These are phyloP conservation scores for Lordiphosa andalusiaca DNA, from an alignment of 2,888 invertebrate species.

Conservation along the genomic window DNA sequence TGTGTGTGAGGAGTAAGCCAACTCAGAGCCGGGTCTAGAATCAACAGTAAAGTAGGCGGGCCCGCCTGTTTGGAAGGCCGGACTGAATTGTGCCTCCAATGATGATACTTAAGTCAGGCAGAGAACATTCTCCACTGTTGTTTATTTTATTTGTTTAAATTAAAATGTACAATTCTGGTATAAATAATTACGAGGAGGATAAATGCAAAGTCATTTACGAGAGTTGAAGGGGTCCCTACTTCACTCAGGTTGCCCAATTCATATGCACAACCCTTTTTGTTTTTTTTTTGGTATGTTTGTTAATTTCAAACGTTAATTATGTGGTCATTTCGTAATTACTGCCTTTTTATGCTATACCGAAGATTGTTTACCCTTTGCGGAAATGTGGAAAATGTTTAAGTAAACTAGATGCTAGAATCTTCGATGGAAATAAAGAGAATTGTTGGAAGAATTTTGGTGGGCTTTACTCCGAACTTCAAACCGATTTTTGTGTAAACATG, in stretches of 20 bases:
- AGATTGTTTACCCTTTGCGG: too few species aligned
- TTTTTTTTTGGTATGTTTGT: too few species aligned
- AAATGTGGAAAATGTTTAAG: too few species aligned
- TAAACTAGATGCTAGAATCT: too few species aligned
- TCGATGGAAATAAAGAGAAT: too few species aligned
- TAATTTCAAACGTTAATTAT: constrained; percentile 56
- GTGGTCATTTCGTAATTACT: constrained; percentile 12
- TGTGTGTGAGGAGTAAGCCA: not conserved
- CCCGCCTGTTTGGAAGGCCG: not conserved
- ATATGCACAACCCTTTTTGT: constrained; percentile 39
- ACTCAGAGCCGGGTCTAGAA: constrained; percentile 5
- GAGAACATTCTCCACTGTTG: not conserved
- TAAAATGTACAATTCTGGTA: not conserved
- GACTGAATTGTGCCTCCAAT: not conserved
- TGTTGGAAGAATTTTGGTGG: too few species aligned
- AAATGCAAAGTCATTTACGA: constrained; percentile 19
- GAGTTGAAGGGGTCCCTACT: constrained; percentile 4
- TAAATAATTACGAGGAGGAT: constrained; percentile 1
- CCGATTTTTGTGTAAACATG: too few species aligned
- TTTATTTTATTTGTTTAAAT: not conserved
- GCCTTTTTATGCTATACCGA: too few species aligned
- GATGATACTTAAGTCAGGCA: constrained; percentile 1
- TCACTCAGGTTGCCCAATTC: constrained; percentile 25
- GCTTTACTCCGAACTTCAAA: too few species aligned
- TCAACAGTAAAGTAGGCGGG: constrained; percentile 4